A percentile compares a stretch with the other conserved stretches of the same genome.
These are phyloP conservation scores for Amblyornis subalaris DNA, from an alignment of 2,113 vertebrate genomes.

Conservation along the genomic window DNA sequence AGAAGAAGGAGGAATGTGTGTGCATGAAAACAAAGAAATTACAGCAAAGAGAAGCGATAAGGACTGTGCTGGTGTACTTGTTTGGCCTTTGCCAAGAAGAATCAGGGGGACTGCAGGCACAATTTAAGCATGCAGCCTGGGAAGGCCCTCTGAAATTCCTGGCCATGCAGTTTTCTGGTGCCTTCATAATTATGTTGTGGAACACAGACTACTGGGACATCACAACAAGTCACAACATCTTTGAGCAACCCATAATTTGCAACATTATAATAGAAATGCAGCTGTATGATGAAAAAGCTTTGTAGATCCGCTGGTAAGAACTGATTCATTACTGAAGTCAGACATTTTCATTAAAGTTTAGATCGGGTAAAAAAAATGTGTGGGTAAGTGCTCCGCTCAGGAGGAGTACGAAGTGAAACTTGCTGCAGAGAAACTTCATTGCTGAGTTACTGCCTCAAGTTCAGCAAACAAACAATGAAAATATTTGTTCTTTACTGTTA, in stretches of 20 bases:
- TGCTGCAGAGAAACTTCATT: neutral
- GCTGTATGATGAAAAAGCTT: neutral
- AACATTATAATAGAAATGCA: neutral
- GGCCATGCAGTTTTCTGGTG: neutral
- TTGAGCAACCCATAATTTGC: neutral
- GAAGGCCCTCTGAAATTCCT: neutral
- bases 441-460: neutral
- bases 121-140: neutral
- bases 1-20: neutral
- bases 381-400: neutral
- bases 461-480: neutral
- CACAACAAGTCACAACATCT: neutral
- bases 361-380: neutral
- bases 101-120: neutral
- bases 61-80: neutral
- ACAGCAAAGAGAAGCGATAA: neutral
- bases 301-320: neutral
- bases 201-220: neutral
- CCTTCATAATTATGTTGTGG: neutral
- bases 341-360: neutral
- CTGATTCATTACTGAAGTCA: neutral
- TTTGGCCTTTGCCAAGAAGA: neutral
- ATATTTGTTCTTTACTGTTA: neutral
- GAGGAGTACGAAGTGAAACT: neutral
- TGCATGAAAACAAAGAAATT: neutral